Conservation (phyloP, 1,140 invertebrate species). For the Lordiphosa clarofinis region DNA sequence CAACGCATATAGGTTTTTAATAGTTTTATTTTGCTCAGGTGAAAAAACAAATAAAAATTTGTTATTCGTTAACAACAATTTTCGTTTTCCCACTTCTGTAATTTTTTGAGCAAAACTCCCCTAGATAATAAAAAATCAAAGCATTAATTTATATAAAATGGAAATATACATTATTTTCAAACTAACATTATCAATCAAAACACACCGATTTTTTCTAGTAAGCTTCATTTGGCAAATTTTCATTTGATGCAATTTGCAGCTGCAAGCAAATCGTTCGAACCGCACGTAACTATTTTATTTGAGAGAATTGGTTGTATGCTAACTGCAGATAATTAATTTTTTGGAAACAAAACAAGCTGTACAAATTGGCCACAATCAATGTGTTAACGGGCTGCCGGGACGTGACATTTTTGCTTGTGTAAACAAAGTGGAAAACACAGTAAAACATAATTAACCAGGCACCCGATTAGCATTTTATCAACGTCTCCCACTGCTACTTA, state of each 20-base stretch:
- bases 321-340: conserved; percentile 34
- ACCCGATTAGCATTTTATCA: conserved; percentile 63
- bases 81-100: no score
- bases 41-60: no score
- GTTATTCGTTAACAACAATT: no score
- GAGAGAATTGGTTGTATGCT: conserved; percentile 22
- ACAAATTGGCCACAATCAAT: conserved; percentile 35
- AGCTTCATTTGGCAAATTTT: no score
- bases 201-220: no score
- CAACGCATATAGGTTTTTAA: no score
- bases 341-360: conserved; percentile 42
- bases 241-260: conserved; percentile 6
- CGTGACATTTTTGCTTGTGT: conserved; percentile 49
- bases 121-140: no score
- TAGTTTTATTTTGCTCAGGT: no score
- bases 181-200: no score
- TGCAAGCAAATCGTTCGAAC: conserved; percentile 19
- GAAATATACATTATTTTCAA: no score
- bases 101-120: no score
- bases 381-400: conserved; percentile 23
- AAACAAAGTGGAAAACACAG: conserved; percentile 25
- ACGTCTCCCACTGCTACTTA: conserved; percentile 16
- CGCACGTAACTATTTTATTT: conserved; percentile 4
- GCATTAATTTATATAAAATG: no score
- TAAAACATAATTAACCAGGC: conserved; percentile 16